These are phyloP conservation scores for Brachionus asplanchnoidis DNA, from an alignment of 1,140 invertebrate genomes.

Conservation along the genomic window DNA sequence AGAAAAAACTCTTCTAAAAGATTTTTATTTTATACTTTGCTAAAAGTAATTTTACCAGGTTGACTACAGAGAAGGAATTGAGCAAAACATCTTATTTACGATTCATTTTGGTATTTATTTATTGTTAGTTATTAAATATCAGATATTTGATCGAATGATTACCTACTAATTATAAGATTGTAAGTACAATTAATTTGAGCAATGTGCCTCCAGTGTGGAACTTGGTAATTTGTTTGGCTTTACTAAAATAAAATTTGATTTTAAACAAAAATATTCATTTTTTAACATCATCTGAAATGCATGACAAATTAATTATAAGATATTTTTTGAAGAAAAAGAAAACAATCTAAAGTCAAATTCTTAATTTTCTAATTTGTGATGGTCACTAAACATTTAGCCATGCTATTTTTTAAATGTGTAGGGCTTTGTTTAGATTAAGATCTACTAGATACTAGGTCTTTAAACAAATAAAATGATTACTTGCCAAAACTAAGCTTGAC, in stretches of 20 bases:
- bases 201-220: not conserved
- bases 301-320: conserved; percentile 25
- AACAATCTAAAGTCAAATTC: not conserved
- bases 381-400: not conserved
- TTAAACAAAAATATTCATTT: not conserved
- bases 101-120: not conserved
- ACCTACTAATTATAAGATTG: not conserved
- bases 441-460: not conserved
- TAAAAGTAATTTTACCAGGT: not conserved
- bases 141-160: not conserved
- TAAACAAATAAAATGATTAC: not conserved
- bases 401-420: not conserved
- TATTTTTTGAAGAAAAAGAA: not conserved
- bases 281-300: not conserved
- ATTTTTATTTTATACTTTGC: not conserved
- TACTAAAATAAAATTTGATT: not conserved
- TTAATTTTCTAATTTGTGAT: not conserved
- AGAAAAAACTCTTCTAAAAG: not conserved
- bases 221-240: not conserved
- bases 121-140: not conserved
- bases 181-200: not conserved
- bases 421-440: not conserved
- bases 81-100: not conserved
- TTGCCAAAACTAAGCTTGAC: not conserved
- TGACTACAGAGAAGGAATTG: not conserved